Evolutionary conservation across 2,888 invertebrate genomes (phyloP).

Genomic region (Fragum whitleyi): DNA sequence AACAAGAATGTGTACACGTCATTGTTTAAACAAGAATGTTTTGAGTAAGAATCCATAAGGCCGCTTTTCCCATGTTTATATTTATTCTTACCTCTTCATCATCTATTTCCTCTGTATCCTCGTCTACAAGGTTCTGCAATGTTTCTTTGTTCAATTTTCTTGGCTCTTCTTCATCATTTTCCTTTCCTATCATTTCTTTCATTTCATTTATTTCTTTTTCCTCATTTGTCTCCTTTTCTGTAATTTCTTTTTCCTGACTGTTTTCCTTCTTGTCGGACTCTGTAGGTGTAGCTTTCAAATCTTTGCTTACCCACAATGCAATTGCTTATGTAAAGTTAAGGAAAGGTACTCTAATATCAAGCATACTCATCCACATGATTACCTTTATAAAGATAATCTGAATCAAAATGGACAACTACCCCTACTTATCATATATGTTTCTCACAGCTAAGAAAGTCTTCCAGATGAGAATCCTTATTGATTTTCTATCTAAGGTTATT

Average conservation of each 20-base stretch:
- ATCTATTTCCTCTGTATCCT: slow-evolving; percentile 27
- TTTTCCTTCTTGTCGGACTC: background rate
- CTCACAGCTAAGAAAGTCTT: no score
- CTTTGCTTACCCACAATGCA: slow-evolving; percentile 39
- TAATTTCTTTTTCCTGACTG: background rate
- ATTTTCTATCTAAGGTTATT: no score
- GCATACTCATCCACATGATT: no score
- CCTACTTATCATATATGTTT: no score
- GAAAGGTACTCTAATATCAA: background rate
- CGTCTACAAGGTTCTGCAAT: slow-evolving; percentile 36
- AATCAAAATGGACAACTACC: no score
- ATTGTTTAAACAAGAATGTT: no score
- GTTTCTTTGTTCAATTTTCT: slow-evolving; percentile 40
- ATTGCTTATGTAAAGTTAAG: slow-evolving; percentile 30
- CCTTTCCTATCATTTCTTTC: background rate
- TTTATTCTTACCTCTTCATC: background rate
- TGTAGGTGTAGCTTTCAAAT: background rate
- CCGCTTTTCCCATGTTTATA: no score
- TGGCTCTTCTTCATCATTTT: background rate
- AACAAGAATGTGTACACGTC: no score
- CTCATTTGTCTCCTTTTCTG: slow-evolving; percentile 5
- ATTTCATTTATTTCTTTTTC: background rate
- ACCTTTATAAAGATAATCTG: no score
- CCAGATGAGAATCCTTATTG: no score
- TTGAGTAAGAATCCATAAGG: no score